These are phyloP conservation scores for Chymomyza caudatula DNA, from an alignment of 2,888 invertebrate species.

Conservation along the genomic window DNA sequence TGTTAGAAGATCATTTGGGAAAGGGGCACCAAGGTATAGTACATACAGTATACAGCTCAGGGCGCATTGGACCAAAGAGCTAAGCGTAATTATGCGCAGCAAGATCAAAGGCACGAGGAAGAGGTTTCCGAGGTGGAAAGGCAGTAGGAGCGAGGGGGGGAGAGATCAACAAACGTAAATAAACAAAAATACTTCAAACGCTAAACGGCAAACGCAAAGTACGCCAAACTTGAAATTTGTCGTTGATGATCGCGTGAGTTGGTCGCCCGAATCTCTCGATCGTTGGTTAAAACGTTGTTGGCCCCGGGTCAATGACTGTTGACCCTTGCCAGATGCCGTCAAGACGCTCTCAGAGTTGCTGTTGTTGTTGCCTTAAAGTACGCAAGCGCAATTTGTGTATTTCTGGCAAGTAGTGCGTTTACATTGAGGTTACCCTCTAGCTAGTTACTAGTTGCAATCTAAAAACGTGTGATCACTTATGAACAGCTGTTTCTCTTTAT, in stretches of 20 bases:
- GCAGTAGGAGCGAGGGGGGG: neutral
- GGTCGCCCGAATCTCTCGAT: neutral
- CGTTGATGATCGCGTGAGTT: constrained; percentile 16
- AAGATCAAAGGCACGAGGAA: neutral
- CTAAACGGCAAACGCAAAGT: constrained; percentile 42
- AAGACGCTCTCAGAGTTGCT: neutral
- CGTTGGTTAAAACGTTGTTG: neutral
- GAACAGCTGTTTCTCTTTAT: too few species aligned
- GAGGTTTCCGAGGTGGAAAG: neutral
- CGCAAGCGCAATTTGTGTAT: neutral
- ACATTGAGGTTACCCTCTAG: neutral
- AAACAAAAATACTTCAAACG: constrained; percentile 33
- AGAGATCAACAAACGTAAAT: constrained; percentile 38
- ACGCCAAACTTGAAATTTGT: constrained; percentile 55
- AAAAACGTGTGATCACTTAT: too few species aligned
- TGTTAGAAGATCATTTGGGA: constrained; percentile 8
- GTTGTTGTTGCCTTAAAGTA: neutral
- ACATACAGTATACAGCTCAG: constrained; percentile 30
- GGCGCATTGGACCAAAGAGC: constrained; percentile 45
- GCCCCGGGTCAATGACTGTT: constrained; percentile 56
- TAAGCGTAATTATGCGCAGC: constrained; percentile 34
- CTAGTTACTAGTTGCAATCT: neutral
- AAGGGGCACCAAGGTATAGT: neutral
- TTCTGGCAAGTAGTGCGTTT: neutral
- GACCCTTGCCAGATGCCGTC: constrained; percentile 37